Conservation (phyloP, 2,888 invertebrate species). For the Xanthostigma xanthostigma region DNA sequence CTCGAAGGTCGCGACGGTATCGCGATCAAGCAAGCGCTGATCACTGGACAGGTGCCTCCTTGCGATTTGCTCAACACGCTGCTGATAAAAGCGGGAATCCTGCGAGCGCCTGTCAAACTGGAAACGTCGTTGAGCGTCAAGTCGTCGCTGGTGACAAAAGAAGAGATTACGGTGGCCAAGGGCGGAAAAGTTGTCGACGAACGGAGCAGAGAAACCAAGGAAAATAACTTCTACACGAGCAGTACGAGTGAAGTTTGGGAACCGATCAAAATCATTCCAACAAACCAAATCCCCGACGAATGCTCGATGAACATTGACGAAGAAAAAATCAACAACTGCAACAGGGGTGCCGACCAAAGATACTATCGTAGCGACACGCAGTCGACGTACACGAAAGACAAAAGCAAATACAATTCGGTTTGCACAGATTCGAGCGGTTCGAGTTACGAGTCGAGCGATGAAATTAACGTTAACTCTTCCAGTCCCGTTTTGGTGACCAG, state of each 20-base stretch:
- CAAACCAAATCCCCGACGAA: conserved; percentile 1
- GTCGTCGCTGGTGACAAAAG: conserved; percentile 52
- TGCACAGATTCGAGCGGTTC: conserved; percentile 24
- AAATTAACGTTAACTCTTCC: not conserved
- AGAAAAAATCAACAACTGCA: not conserved
- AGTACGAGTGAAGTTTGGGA: conserved; percentile 52
- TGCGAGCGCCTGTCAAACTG: conserved; percentile 50
- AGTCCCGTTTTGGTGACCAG: conserved; percentile 3
- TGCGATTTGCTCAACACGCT: conserved; percentile 55
- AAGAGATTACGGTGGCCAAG: conserved; percentile 51
- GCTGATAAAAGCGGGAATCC: conserved; percentile 46
- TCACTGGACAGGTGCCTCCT: conserved; percentile 53
- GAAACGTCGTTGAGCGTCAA: conserved; percentile 57
- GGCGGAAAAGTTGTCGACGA: conserved; percentile 56
- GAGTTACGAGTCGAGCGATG: conserved; percentile 26
- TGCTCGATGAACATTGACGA: not conserved
- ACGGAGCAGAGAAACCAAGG: conserved; percentile 50
- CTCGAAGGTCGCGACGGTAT: conserved; percentile 51
- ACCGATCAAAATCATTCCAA: conserved; percentile 28
- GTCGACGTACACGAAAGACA: not conserved
- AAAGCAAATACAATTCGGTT: conserved; percentile 5
- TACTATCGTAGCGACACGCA: not conserved
- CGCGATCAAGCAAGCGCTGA: conserved; percentile 49
- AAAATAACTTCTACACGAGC: conserved; percentile 52
- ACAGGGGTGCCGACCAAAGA: not conserved